Evolutionary conservation across 2,113 vertebrate genomes (phyloP), one percentile per base, ranked within the genome.

Genomic region (Leuciscus idus): DNA sequence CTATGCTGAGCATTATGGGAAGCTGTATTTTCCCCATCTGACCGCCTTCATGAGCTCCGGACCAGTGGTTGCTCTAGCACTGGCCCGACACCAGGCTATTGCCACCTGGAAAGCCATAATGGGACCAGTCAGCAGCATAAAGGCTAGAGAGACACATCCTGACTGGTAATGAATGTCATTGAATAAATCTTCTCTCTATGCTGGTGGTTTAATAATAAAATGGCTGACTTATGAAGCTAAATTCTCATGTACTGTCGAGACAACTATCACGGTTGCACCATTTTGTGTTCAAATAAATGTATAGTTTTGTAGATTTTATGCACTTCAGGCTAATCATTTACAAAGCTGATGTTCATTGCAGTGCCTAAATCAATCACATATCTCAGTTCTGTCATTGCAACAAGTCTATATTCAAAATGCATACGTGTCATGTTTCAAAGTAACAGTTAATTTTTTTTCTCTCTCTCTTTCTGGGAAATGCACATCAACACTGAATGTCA

Each of bases 1-100:
- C 87, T 99, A 99, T 26, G 95, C 95, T 61, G 95, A 98, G 33
- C 96, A 97, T 1, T 97, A 97, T 88, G 98, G 97, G 52, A 98
- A 96, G 91, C 88, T 94, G 87, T 96, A 95, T 92, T 99, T 99
- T 79, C 96, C 97, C 52, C 97, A 95, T 87, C 91, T 99, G 91
- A 97, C 96, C 70, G 96, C 95, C 33, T 99, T 97, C 87, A 98
- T 99, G 98, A 99, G 97, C 91, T 99, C 98, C 76, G 98, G 97
- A 74, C 96, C 97, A 61, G 89, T 96, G 62, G 81, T 97, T 84
- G 96, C 95, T 46, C 89, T 98, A 92, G 91, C 93, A 87, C 93
- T 99, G 90, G 96, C 96, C 83, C 94, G 96, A 39, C 64, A 96
- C 36, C 78, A 91, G 1, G 97, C 97, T 28, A 91, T 99, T n/a